Percentiles rank a stretch among this genome's conserved stretches.
These are phyloP conservation scores for Sympetrum striolatum DNA, from an alignment of 2,888 invertebrate species.

Conservation along the genomic window DNA sequence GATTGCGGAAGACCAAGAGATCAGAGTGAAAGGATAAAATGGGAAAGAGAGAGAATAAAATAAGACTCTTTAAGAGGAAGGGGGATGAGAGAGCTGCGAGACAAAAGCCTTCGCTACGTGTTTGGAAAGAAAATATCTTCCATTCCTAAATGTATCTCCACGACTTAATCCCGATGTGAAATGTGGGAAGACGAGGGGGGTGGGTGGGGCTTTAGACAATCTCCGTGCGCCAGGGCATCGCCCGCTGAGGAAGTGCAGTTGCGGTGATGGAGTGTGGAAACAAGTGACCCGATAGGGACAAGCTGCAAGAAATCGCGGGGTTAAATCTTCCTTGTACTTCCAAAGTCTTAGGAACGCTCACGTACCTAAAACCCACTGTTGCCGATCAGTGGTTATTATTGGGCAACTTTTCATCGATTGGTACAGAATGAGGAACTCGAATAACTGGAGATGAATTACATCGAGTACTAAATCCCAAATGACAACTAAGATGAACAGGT, in stretches of 20 bases:
- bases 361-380: too few relatives aligned
- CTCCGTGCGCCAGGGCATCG: neutral
- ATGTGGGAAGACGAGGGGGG: neutral
- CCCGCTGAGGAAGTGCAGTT: neutral
- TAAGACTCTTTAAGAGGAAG: neutral
- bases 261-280: neutral
- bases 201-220: neutral
- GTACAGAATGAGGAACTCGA: too few relatives aligned
- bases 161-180: conserved; percentile 27
- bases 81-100: neutral
- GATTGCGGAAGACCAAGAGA: neutral
- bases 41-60: neutral
- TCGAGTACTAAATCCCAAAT: too few relatives aligned
- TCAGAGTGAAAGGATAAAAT: neutral
- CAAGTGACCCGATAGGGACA: neutral
- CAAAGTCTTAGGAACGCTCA: too few relatives aligned
- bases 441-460: too few relatives aligned
- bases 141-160: conserved; percentile 2
- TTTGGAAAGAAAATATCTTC: conserved; percentile 38
- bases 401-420: too few relatives aligned
- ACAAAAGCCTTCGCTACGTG: conserved; percentile 17
- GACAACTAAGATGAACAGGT: too few relatives aligned
- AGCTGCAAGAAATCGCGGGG: neutral
- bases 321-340: neutral
- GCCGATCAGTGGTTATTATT: too few relatives aligned